Evolutionary conservation across 2,797 vertebrate species (phyloP), one percentile per base, ranked within the genome.

Genomic region (Phrynocephalus vlangalii): DNA sequence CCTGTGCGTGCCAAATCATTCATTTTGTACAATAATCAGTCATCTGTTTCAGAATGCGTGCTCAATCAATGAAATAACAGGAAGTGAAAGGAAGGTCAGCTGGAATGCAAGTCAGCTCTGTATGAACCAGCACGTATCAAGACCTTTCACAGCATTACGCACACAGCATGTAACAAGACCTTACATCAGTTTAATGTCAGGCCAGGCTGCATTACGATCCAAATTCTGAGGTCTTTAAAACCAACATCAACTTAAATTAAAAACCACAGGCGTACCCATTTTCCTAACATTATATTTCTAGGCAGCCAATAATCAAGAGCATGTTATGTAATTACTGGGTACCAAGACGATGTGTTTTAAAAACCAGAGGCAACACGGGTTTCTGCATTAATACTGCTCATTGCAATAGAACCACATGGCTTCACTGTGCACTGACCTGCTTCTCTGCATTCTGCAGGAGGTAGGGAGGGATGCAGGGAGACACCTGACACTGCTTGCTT

Each of bases 391-490:
- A 4, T 67, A 5, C 60, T 48, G 6, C 5, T 63, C 18, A 13
- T 26, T n/a, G 2, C 30, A 63, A 20, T 26, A 3, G 15, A 8
- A 84, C 1, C n/a, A 44, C 7, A 72, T 0, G 1, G 8, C 3
- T 33, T 56, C 60, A 70, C 48, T 38, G 6, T 15, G 44, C 3
- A 86, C 91, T 76, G 9, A 94, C 91, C 93, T 92, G 92, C 83
- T 94, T 94, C 44, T 94, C 87, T 80, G 70, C 4, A 30, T 78
- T 86, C 7, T 26, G 79, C 3, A 73, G 71, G 82, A 82, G 75
- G 52, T 5, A 30, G 56, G 88, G 85, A 71, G 91, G 60, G 81
- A 85, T 8, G 22, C 82, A 83, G 15, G 89, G 80, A 8, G 87
- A 75, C 63, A 67, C 30, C 16, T 86, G 87, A 83, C 90, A 67